Conservation (phyloP, 2,113 vertebrate genomes). For the Zosterops japonicus region DNA sequence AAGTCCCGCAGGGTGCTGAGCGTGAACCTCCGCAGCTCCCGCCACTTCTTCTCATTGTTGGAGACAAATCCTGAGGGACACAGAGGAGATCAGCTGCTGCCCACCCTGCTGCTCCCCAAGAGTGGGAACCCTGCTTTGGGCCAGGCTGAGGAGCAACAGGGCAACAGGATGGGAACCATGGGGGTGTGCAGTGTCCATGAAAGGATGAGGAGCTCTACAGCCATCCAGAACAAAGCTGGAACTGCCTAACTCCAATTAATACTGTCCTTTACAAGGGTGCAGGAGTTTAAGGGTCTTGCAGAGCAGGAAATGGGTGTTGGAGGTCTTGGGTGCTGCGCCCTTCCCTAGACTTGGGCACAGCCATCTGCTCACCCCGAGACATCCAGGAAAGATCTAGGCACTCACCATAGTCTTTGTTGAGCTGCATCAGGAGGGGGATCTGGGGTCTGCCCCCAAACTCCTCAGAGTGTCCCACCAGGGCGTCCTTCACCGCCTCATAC, state of each 20-base stretch:
- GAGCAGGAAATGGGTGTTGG: neutral
- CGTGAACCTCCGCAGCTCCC: constrained; percentile 60
- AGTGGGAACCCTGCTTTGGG: neutral
- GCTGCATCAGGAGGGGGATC: neutral
- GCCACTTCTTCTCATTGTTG: constrained; percentile 36
- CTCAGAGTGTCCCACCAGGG: constrained; percentile 45
- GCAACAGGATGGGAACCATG: fast-evolving
- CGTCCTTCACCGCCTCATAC: constrained; percentile 38
- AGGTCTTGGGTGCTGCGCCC: neutral
- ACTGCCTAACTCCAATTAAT: neutral
- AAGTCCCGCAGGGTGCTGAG: constrained; percentile 51
- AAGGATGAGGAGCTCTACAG: neutral
- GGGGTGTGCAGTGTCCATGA: too few species aligned
- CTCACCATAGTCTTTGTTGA: constrained; percentile 27
- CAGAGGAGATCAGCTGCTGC: neutral
- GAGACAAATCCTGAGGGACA: constrained; percentile 38
- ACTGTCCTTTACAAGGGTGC: neutral
- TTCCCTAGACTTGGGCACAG: neutral
- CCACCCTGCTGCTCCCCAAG: fast-evolving
- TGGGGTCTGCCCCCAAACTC: constrained; percentile 43
- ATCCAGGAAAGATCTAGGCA: neutral
- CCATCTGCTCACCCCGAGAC: neutral
- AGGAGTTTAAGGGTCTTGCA: neutral
- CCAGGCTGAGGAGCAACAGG: neutral
- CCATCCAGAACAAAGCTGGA: neutral